A percentile compares a stretch with the other conserved stretches of the same genome.
phyloP scores from a whole-genome alignment of 2,797 vertebrate genomes.

The Capromys pilorides region DNA sequence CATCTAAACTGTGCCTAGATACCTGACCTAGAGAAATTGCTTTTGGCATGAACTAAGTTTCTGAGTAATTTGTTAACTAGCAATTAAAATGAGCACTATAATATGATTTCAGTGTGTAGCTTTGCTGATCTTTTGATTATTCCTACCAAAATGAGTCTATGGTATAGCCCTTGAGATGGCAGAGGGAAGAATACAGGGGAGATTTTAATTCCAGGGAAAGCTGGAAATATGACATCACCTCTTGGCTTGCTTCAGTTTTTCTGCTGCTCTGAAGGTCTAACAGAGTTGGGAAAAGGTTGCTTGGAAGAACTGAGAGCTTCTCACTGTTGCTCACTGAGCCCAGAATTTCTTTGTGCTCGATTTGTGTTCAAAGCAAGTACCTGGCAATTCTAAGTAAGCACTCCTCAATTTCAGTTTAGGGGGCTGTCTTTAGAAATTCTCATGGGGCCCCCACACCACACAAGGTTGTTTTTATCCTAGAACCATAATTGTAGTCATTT shows the following conservation, averaged over 20 bases:
- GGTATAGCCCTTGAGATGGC: neutral
- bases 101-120: neutral
- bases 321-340: neutral
- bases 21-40: neutral
- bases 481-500: neutral
- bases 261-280: neutral
- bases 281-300: neutral
- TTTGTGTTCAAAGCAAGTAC: neutral
- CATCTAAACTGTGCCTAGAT: neutral
- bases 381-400: neutral
- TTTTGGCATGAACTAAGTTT: neutral
- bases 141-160: conserved; percentile 29
- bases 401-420: neutral
- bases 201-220: neutral
- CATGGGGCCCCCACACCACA: neutral
- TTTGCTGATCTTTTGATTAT: conserved; percentile 33
- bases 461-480: neutral
- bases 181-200: conserved; percentile 7
- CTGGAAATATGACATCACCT: neutral
- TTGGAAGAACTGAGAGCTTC: neutral
- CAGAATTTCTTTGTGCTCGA: neutral
- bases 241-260: neutral
- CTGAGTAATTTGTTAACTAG: neutral
- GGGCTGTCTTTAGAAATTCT: neutral
- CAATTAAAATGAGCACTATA: conserved; percentile 3